A percentile compares a stretch with the other conserved stretches of the same genome.
Conservation (phyloP, 2,113 vertebrate species). For the Psilopogon haemacephalus region DNA sequence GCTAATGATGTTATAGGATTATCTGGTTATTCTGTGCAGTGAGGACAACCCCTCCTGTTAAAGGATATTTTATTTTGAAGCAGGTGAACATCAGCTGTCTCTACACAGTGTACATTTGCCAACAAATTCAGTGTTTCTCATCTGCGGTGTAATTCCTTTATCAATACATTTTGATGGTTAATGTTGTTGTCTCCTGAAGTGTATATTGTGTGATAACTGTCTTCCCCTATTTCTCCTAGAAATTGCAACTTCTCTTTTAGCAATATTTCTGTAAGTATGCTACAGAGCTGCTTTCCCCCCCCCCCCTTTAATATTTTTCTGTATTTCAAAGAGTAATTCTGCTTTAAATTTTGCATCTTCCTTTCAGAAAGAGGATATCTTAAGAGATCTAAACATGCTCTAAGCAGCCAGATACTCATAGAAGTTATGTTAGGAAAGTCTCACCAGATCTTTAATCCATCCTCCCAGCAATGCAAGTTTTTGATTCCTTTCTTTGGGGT, state of each 20-base stretch:
- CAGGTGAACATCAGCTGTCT: not conserved
- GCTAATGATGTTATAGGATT: constrained; percentile 27
- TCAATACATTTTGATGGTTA: not conserved
- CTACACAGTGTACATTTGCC: not conserved
- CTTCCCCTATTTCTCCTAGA: not conserved
- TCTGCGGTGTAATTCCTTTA: not conserved
- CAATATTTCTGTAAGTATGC: not conserved
- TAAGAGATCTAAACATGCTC: not conserved
- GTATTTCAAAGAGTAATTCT: not conserved
- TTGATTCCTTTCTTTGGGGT: not conserved
- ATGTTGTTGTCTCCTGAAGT: too few species aligned
- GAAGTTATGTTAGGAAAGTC: not conserved
- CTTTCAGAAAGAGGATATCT: not conserved
- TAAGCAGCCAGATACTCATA: not conserved
- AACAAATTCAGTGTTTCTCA: not conserved
- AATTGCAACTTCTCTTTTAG: not conserved
- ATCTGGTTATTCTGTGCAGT: constrained; percentile 36
- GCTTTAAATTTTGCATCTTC: not conserved
- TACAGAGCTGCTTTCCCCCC: not conserved
- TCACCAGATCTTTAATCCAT: not conserved
- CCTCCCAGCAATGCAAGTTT: not conserved
- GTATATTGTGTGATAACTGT: not conserved
- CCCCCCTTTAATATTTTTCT: not conserved
- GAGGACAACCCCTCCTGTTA: not conserved
- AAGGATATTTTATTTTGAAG: constrained; percentile 45